Evolutionary conservation across 2,888 invertebrate species (phyloP).

Genomic region (Phyto melanocephala): DNA sequence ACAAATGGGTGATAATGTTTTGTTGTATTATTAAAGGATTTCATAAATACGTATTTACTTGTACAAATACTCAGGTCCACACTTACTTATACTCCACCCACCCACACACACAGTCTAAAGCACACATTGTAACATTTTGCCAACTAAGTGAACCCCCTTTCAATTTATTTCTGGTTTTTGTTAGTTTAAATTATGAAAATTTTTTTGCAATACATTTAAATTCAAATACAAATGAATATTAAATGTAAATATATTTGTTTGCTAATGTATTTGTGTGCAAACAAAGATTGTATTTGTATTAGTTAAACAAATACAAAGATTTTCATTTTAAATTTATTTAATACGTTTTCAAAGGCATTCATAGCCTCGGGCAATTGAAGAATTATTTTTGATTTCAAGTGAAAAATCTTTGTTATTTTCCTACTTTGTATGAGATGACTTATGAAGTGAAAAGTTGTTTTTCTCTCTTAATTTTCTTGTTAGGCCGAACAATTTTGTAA

Average conservation of each 20-base stretch:
- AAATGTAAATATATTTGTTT: conserved; percentile 38
- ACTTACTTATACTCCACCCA: neutral
- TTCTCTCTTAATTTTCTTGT: too few species aligned
- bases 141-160: conserved; percentile 29
- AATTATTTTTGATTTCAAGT: conserved; percentile 18
- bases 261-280: conserved; percentile 29
- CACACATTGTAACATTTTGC: neutral
- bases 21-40: conserved; percentile 39
- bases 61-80: neutral
- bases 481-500: too few species aligned
- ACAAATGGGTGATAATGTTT: conserved; percentile 59
- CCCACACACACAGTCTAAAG: neutral
- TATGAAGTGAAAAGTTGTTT: too few species aligned
- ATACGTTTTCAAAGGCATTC: conserved; percentile 34
- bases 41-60: neutral
- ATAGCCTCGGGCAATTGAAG: conserved; percentile 33
- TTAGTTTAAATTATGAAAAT: conserved; percentile 55
- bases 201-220: conserved; percentile 52
- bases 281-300: conserved; percentile 21
- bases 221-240: conserved; percentile 59
- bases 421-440: too few species aligned
- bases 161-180: neutral
- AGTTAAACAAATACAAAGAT: conserved; percentile 27
- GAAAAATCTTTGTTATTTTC: too few species aligned
- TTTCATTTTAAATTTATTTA: conserved; percentile 36